Conservation (phyloP, 2,888 invertebrate genomes). For the Ligdia adustata region DNA sequence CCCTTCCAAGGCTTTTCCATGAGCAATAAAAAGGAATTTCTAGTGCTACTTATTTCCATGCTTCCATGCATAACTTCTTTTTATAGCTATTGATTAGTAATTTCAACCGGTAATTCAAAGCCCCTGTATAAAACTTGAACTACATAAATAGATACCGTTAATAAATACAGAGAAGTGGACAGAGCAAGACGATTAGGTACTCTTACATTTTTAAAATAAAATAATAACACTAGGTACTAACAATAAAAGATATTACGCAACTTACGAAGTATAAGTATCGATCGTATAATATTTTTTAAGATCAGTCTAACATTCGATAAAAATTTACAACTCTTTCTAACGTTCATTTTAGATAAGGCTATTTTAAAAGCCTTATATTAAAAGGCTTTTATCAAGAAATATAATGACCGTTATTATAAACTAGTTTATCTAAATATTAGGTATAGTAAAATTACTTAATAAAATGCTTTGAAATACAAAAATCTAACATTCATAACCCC, state of each 20-base stretch:
- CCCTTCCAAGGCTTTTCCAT: slow-evolving; percentile 50
- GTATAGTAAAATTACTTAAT: slow-evolving; percentile 13
- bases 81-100: slow-evolving; percentile 40
- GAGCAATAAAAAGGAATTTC: slow-evolving; percentile 58
- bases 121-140: slow-evolving; percentile 62
- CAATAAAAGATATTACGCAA: slow-evolving; percentile 66
- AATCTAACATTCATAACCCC: slow-evolving; percentile 17
- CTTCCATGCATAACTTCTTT: slow-evolving; percentile 40
- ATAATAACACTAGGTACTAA: slow-evolving; percentile 36
- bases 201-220: slow-evolving; percentile 38
- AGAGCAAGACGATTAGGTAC: slow-evolving; percentile 67
- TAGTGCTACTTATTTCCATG: slow-evolving; percentile 49
- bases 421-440: slow-evolving; percentile 24
- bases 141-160: neutral
- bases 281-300: slow-evolving; percentile 79
- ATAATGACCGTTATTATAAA: slow-evolving; percentile 40
- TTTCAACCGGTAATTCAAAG: slow-evolving; percentile 56
- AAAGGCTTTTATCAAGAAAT: slow-evolving; percentile 42
- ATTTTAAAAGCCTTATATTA: slow-evolving; percentile 43
- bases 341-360: slow-evolving; percentile 62
- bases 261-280: slow-evolving; percentile 58
- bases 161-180: slow-evolving; percentile 67
- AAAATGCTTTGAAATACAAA: slow-evolving; percentile 21
- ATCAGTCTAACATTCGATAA: slow-evolving; percentile 84
- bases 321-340: slow-evolving; percentile 60